phyloP scores from a whole-genome alignment of 2,797 vertebrate genomes.

The Argentina silus region DNA sequence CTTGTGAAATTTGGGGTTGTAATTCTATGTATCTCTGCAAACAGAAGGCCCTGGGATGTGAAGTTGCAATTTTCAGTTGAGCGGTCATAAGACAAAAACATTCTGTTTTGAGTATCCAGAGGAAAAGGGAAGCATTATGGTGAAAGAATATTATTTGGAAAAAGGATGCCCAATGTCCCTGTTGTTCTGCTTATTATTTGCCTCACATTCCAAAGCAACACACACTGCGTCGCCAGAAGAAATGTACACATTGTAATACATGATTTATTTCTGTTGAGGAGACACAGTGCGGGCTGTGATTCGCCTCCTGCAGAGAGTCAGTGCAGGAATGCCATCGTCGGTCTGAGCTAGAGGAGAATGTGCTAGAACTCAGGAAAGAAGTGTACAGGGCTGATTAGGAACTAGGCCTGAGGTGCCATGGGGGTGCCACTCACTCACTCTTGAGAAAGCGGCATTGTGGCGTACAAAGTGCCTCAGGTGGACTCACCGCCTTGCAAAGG shows the following conservation, averaged over 20 bases:
- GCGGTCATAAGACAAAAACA: too few species aligned
- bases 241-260: conserved; percentile 24
- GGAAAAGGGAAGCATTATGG: too few species aligned
- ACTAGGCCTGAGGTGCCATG: background rate
- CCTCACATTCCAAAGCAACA: background rate
- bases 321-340: background rate
- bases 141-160: background rate
- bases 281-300: too few species aligned
- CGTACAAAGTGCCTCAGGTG: too few species aligned
- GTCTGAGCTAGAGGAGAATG: background rate
- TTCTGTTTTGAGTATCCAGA: too few species aligned
- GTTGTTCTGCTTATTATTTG: background rate
- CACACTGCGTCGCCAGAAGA: conserved; percentile 1
- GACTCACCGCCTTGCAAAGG: too few species aligned
- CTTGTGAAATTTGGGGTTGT: background rate
- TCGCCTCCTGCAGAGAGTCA: background rate
- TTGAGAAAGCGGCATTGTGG: background rate
- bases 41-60: too few species aligned
- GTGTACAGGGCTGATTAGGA: background rate
- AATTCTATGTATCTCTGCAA: background rate
- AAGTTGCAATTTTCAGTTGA: too few species aligned
- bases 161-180: background rate
- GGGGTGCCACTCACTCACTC: background rate
- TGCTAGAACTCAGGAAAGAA: background rate
- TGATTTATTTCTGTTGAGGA: conserved; percentile 17